Base-by-base conservation (phyloP, 2,113 vertebrate genomes). In the Paramisgurnus dabryanus region DNA sequence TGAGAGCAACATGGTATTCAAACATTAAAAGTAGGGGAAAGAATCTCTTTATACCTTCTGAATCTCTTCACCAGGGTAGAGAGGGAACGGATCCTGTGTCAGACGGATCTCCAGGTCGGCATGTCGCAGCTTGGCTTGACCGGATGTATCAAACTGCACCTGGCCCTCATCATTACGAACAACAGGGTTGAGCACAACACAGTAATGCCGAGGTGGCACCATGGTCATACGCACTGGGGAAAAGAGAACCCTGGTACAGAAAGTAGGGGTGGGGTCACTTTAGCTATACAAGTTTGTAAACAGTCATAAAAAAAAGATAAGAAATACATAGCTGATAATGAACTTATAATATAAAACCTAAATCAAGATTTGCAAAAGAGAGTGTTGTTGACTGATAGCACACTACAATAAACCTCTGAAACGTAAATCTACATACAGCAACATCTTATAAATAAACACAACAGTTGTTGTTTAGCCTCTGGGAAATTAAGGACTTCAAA, bases 61-160 rank as follows among this genome's bases (percentile, higher is more conserved):
- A 5, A 93, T 78, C 66, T 91, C 82, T 79, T 94, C 93, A 60
- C 93, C 93, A 3, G 93, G 93, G 65, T 92, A 94, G 50, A 94
- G 87, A 0, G 92, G 93, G 76, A 94, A 94, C 3, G 95, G 96
- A 5, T 96, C 95, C 89, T 94, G 94, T 66, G 92, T 85, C 80
- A 96, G 92, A 0, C 95, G 93, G 89, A 97, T 96, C 89, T 97
- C 96, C 83, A 93, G 91, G 90, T 96, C 96, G 0, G 94, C 95
- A 0, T 97, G 96, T 0, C 94, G 89, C 3, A 98, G 95, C 18
- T 95, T 95, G 15, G 92, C 95, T 85, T 98, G 96, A 3, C 96
- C 96, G 0, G 90, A 83, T 1, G 71, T 86, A 71, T 97, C 95
- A 0, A 95, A 89, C n/a, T 90, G 89, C n/a, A 93, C 90, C 0